These are phyloP conservation scores for Bruchidius siliquastri DNA, from an alignment of 2,888 invertebrate species.

Conservation along the genomic window DNA sequence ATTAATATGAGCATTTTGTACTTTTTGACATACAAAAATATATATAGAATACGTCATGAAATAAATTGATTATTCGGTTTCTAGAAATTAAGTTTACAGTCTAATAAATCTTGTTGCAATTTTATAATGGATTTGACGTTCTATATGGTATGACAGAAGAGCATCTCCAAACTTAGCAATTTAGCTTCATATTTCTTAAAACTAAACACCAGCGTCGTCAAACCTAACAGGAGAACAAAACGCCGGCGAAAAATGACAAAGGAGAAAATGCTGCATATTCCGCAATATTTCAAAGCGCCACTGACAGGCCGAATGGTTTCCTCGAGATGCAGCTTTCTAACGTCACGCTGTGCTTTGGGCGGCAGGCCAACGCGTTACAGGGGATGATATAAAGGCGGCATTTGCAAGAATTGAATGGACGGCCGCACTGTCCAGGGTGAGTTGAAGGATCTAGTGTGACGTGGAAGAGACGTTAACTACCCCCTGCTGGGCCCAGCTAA, in stretches of 20 bases:
- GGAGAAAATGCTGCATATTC: constrained; percentile 5
- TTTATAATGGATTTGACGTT: no score
- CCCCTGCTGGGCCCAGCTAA: constrained; percentile 40
- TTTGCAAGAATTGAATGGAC: constrained; percentile 18
- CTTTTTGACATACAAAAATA: no score
- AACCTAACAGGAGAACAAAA: background rate
- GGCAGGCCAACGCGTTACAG: constrained; percentile 22
- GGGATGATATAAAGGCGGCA: constrained; percentile 9
- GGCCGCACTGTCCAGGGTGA: constrained; percentile 40
- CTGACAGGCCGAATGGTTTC: constrained; percentile 45
- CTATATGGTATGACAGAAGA: no score
- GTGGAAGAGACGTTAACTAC: constrained; percentile 35
- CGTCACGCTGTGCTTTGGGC: constrained; percentile 37
- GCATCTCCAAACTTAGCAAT: background rate
- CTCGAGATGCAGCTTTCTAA: constrained; percentile 43
- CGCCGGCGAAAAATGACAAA: background rate
- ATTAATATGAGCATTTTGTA: no score
- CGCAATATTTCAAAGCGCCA: constrained; percentile 43
- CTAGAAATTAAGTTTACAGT: no score
- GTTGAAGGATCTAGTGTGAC: constrained; percentile 40
- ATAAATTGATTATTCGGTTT: no score
- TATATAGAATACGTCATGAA: no score
- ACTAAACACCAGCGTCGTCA: background rate
- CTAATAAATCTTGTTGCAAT: no score
- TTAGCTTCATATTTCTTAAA: background rate